Conservation (phyloP, 2,888 invertebrate genomes). For the Palloptera scutellata region DNA sequence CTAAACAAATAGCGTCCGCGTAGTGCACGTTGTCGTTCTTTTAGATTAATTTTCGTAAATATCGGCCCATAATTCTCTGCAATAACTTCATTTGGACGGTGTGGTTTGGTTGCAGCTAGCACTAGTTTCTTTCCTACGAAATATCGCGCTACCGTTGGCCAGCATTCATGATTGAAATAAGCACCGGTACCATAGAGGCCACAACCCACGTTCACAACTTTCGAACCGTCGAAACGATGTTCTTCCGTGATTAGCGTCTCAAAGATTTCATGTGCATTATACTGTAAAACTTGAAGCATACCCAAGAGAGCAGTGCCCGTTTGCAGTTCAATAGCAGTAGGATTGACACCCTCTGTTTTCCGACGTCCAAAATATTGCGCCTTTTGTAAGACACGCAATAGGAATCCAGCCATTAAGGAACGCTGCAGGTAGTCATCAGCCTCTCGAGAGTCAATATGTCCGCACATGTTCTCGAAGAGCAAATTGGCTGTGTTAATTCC, state of each 20-base stretch:
- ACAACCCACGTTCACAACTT: constrained; percentile 66
- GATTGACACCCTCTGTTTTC: constrained; percentile 63
- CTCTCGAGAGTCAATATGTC: constrained; percentile 70
- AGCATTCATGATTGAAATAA: constrained; percentile 85
- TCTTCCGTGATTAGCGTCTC: constrained; percentile 70
- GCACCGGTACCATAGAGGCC: constrained; percentile 80
- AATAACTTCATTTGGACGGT: constrained; percentile 73
- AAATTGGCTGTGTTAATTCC: constrained; percentile 60
- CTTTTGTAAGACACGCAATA: constrained; percentile 75
- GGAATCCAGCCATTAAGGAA: constrained; percentile 79
- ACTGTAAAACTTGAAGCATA: constrained; percentile 79
- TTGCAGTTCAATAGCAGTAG: constrained; percentile 67
- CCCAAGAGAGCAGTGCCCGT: constrained; percentile 74
- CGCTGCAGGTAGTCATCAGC: constrained; percentile 78
- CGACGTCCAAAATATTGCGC: constrained; percentile 70
- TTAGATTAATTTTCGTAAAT: constrained; percentile 69
- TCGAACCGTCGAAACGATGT: constrained; percentile 63
- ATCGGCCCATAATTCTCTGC: constrained; percentile 87
- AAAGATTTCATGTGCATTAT: constrained; percentile 86
- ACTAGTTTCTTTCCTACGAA: constrained; percentile 79
- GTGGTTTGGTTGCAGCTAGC: constrained; percentile 72
- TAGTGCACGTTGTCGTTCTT: constrained; percentile 72
- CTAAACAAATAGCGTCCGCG: constrained; percentile 80
- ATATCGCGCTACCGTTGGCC: constrained; percentile 79
- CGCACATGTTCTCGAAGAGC: constrained; percentile 73